Evolutionary conservation across 2,888 invertebrate species (phyloP).

Genomic region (Rhyacophila evoluta): DNA sequence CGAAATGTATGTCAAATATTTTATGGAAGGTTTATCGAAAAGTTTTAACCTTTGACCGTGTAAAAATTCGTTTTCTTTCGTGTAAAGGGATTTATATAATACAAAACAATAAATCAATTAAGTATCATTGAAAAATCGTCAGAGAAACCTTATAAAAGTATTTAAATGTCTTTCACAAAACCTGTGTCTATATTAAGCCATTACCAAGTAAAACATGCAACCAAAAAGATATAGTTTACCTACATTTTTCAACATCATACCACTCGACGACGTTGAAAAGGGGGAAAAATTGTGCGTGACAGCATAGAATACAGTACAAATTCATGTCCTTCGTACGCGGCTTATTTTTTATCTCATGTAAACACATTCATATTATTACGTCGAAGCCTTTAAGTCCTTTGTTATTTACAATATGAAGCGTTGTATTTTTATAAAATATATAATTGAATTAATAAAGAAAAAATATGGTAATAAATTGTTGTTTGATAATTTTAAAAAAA

Average conservation of each 20-base stretch:
- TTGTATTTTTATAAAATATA: neutral
- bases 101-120: neutral
- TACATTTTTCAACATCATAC: neutral
- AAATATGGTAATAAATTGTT: too few relatives aligned
- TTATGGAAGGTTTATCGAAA: too few relatives aligned
- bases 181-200: neutral
- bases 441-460: too few relatives aligned
- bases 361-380: neutral
- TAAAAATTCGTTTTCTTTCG: neutral
- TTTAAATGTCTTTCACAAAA: slow-evolving; percentile 7
- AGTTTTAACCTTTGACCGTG: neutral
- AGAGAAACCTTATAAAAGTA: neutral
- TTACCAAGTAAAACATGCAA: neutral
- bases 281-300: neutral
- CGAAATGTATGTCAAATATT: neutral
- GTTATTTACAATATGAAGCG: neutral
- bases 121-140: neutral
- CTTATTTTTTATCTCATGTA: slow-evolving; percentile 25
- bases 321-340: slow-evolving; percentile 1
- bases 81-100: neutral
- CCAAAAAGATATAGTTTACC: neutral
- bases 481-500: slow-evolving; percentile 1
- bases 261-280: neutral
- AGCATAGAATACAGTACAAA: neutral
- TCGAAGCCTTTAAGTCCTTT: neutral